These are phyloP conservation scores for Hetaerina americana DNA, from an alignment of 1,140 invertebrate genomes.

Conservation along the genomic window DNA sequence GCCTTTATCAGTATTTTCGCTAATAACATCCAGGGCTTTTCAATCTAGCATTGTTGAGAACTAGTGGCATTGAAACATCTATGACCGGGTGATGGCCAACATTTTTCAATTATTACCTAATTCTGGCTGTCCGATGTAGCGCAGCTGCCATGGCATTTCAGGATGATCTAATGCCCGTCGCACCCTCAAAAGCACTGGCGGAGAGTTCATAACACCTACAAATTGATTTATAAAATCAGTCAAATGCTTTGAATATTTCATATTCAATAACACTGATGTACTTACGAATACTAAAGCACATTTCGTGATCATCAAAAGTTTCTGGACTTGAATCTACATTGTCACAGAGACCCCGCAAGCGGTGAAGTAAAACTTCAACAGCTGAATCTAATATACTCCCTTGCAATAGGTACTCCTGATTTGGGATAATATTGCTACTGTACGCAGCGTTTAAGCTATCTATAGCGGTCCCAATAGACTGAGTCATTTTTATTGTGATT, in stretches of 20 bases:
- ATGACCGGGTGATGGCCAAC: too few species aligned
- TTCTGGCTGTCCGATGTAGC: constrained; percentile 84
- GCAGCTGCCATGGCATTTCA: constrained; percentile 72
- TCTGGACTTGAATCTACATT: constrained; percentile 84
- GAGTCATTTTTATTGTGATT: not conserved
- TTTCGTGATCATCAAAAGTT: constrained; percentile 82
- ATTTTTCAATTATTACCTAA: constrained; percentile 36
- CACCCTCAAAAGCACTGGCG: constrained; percentile 55
- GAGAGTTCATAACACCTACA: constrained; percentile 35
- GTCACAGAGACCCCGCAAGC: constrained; percentile 83
- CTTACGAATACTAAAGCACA: constrained; percentile 60
- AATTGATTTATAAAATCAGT: too few species aligned
- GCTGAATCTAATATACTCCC: constrained; percentile 84
- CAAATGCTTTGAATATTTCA: too few species aligned
- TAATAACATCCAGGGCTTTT: too few species aligned
- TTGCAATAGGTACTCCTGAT: constrained; percentile 82
- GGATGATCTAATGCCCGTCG: constrained; percentile 59
- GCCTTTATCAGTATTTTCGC: too few species aligned
- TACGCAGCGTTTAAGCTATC: constrained; percentile 62
- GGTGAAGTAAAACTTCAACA: constrained; percentile 81
- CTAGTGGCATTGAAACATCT: too few species aligned
- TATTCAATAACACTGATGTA: constrained; percentile 7
- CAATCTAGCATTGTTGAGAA: too few species aligned
- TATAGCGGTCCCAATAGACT: constrained; percentile 50
- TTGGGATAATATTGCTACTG: constrained; percentile 72